phyloP scores from a whole-genome alignment of 1,140 invertebrate species.

The Philotrypesis tridentata region DNA sequence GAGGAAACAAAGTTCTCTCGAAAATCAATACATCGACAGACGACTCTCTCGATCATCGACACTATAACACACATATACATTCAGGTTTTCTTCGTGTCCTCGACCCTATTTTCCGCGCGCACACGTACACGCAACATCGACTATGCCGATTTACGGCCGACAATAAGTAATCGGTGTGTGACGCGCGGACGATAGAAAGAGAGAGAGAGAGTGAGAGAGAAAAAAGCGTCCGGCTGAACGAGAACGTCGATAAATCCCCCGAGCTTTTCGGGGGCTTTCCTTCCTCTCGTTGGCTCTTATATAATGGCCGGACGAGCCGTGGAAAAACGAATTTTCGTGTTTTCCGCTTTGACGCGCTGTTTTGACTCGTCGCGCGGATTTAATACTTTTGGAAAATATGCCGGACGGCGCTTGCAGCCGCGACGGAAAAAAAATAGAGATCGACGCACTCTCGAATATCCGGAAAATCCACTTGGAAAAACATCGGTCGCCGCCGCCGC shows the following conservation, averaged over 20 bases:
- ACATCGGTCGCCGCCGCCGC: not conserved
- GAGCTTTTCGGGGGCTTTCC: not conserved
- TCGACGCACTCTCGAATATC: not conserved
- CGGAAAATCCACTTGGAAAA: not conserved
- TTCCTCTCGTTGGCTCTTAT: not conserved
- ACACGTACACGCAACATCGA: not conserved
- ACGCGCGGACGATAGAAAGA: too few relatives aligned
- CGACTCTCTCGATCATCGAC: not conserved
- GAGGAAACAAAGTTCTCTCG: not conserved
- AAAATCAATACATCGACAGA: not conserved
- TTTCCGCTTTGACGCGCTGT: not conserved
- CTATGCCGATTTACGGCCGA: not conserved
- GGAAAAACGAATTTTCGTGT: not conserved
- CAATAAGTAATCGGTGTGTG: constrained; percentile 24
- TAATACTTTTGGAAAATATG: not conserved
- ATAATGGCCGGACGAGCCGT: not conserved
- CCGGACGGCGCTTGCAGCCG: too few relatives aligned
- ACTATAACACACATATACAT: not conserved
- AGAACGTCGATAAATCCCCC: constrained; percentile 24
- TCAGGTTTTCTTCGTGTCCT: not conserved
- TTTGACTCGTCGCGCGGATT: not conserved
- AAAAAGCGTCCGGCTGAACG: not conserved
- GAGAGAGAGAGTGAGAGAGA: not conserved
- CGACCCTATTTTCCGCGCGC: not conserved
- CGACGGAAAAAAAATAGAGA: not conserved